These are phyloP conservation scores for Erythrocercus mccallii DNA, from an alignment of 2,113 vertebrate genomes.

Conservation along the genomic window DNA sequence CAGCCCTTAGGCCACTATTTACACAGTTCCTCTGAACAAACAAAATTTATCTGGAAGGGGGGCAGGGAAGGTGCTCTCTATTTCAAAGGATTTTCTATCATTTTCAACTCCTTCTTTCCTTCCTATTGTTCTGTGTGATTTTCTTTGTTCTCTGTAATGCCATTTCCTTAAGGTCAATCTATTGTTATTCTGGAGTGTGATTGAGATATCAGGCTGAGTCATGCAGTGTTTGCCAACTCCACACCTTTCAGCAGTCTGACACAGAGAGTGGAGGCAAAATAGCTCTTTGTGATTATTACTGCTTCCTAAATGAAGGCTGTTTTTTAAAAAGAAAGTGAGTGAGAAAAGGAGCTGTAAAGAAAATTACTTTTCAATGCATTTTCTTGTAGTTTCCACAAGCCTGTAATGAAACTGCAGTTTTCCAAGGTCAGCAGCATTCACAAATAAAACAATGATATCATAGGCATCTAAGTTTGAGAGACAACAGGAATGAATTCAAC, in stretches of 20 bases:
- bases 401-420: neutral
- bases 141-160: neutral
- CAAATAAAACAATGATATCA: neutral
- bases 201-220: constrained; percentile 12
- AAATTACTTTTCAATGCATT: neutral
- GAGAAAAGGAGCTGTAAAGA: neutral
- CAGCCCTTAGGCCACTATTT: neutral
- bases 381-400: neutral
- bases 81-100: neutral
- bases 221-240: constrained; percentile 28
- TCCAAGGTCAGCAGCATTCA: neutral
- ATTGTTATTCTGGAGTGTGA: constrained; percentile 18
- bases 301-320: neutral
- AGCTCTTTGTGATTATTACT: neutral
- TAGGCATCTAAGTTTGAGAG: neutral
- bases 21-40: neutral
- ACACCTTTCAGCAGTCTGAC: constrained; percentile 28
- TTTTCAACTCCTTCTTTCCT: neutral
- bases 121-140: neutral
- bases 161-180: constrained; percentile 18
- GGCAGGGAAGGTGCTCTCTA: neutral
- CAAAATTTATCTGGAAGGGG: neutral
- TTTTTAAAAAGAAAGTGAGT: neutral
- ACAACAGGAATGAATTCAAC: neutral
- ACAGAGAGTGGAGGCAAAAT: neutral